Conservation (phyloP, 1,140 invertebrate species). For the Drosophila kanapiae region DNA sequence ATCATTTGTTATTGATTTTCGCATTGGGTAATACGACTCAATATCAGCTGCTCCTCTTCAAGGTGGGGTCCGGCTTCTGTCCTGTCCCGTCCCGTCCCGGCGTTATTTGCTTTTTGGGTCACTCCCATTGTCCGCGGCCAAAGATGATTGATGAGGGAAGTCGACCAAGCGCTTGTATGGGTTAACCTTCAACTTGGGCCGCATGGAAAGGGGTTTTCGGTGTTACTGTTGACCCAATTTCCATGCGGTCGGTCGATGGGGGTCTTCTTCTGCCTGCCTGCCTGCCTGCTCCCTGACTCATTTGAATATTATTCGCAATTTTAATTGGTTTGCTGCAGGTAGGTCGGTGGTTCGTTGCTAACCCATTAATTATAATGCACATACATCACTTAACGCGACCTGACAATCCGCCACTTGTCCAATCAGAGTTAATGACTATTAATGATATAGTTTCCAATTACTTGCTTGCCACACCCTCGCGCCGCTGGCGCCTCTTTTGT, state of each 20-base stretch:
- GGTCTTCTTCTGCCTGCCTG: conserved; percentile 2
- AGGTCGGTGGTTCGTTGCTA: neutral
- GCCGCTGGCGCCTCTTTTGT: conserved; percentile 21
- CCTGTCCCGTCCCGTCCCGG: neutral
- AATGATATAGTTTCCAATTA: conserved; percentile 51
- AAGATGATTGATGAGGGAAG: conserved; percentile 76
- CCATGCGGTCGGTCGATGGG: conserved; percentile 11
- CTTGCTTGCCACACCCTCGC: conserved; percentile 34
- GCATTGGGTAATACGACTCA: conserved; percentile 31
- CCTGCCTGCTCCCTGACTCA: conserved; percentile 41
- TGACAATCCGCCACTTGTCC: conserved; percentile 49
- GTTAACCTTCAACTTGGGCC: conserved; percentile 61
- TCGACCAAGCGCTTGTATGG: conserved; percentile 5
- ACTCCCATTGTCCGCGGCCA: conserved; percentile 45
- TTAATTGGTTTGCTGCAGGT: conserved; percentile 48
- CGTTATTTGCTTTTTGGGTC: conserved; percentile 66
- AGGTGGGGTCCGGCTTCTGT: conserved; percentile 19
- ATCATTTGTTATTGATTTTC: conserved; percentile 83
- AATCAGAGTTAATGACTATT: conserved; percentile 59
- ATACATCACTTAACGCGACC: conserved; percentile 49
- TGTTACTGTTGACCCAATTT: conserved; percentile 49
- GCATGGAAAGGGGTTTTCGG: conserved; percentile 3
- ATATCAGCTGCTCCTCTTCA: conserved; percentile 40
- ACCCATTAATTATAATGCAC: conserved; percentile 55
- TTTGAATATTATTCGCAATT: conserved; percentile 50